Conservation (phyloP, 1,140 invertebrate genomes). For the Cheumatopsyche charites region DNA sequence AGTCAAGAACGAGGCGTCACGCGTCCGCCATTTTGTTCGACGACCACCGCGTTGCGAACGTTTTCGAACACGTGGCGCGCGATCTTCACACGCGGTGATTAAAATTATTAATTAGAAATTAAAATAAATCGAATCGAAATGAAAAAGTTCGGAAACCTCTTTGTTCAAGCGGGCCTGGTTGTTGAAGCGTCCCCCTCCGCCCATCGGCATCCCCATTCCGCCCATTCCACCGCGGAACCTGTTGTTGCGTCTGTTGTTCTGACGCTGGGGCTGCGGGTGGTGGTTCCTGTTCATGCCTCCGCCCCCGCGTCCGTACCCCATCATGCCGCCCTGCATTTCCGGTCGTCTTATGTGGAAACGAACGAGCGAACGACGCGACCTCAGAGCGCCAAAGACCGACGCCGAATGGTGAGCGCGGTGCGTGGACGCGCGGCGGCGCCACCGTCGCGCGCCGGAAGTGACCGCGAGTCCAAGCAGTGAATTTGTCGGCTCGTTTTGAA, state of each 20-base stretch:
- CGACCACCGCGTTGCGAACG: too few relatives aligned
- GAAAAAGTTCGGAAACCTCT: slow-evolving; percentile 8
- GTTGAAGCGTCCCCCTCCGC: slow-evolving; percentile 10
- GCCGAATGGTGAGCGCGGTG: neutral
- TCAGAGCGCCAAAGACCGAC: neutral
- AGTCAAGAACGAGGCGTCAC: too few relatives aligned
- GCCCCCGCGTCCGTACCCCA: slow-evolving; percentile 27
- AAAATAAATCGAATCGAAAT: too few relatives aligned
- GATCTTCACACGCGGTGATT: neutral
- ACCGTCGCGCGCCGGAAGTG: neutral
- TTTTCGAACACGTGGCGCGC: too few relatives aligned
- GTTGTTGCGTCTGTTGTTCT: slow-evolving; percentile 10
- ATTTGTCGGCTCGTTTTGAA: too few relatives aligned
- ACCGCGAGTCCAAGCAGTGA: too few relatives aligned
- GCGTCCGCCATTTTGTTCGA: too few relatives aligned
- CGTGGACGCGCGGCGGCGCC: neutral
- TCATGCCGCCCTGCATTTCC: slow-evolving; percentile 26
- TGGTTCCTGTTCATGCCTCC: neutral
- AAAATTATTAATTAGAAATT: neutral
- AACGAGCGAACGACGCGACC: neutral
- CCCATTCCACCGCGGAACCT: slow-evolving; percentile 6
- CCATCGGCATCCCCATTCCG: neutral
- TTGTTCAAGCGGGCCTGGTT: slow-evolving; percentile 19
- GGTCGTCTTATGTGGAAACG: neutral
- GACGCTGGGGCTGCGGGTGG: slow-evolving; percentile 39